These are phyloP conservation scores for Microcebus murinus DNA, from an alignment of 2,113 vertebrate genomes.

Conservation along the genomic window DNA sequence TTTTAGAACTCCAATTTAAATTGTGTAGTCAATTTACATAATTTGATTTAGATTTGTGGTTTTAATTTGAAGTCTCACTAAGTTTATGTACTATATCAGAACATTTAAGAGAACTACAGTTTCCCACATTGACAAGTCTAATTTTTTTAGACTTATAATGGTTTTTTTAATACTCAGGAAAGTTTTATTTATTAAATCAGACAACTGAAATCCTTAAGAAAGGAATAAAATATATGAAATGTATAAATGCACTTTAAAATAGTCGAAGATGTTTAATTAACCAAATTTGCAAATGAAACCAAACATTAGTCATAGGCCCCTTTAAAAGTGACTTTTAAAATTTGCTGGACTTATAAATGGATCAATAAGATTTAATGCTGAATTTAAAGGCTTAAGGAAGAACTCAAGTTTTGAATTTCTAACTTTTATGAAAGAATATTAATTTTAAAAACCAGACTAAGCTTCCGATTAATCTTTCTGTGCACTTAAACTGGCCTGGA, in stretches of 20 bases:
- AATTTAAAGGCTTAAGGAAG: slow-evolving; percentile 1
- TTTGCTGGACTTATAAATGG: neutral
- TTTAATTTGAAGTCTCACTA: slow-evolving; percentile 16
- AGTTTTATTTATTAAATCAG: slow-evolving; percentile 6
- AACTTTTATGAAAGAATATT: neutral
- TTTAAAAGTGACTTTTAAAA: neutral
- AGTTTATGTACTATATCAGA: neutral
- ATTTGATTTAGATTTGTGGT: neutral
- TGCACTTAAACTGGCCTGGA: neutral
- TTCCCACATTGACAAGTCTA: neutral
- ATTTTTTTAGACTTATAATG: neutral
- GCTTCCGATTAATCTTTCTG: neutral
- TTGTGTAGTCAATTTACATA: neutral
- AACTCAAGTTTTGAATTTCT: neutral
- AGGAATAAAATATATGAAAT: neutral
- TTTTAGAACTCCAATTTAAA: neutral
- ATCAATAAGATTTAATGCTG: neutral
- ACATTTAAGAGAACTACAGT: neutral
- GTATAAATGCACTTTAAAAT: slow-evolving; percentile 39
- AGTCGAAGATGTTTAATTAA: slow-evolving; percentile 40
- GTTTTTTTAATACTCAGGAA: neutral
- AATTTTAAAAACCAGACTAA: neutral
- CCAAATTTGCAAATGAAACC: neutral
- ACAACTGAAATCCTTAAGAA: neutral
- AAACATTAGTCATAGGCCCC: neutral